phyloP scores from a whole-genome alignment of 2,888 invertebrate genomes.

The Heteromyza rotundicornis region DNA sequence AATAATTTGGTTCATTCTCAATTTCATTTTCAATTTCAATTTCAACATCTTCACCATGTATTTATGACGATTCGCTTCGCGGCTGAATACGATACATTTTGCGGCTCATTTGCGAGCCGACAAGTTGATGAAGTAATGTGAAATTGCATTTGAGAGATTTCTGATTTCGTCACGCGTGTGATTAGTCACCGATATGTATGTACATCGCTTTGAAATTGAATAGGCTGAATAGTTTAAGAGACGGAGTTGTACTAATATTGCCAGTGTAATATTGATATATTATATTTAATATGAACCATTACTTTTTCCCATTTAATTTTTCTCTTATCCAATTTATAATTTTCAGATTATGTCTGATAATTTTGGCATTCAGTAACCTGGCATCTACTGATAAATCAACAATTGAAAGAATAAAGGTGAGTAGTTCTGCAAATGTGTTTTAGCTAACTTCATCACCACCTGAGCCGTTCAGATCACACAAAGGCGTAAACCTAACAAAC shows the following conservation, averaged over 20 bases:
- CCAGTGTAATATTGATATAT: no score
- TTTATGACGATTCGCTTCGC: background rate
- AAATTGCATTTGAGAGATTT: background rate
- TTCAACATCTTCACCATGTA: background rate
- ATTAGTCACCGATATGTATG: background rate
- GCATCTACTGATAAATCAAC: constrained; percentile 49
- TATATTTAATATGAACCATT: no score
- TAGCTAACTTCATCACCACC: no score
- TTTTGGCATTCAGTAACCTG: constrained; percentile 34
- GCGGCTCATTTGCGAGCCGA: constrained; percentile 7
- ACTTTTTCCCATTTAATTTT: no score
- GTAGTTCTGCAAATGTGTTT: no score
- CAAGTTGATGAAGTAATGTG: background rate
- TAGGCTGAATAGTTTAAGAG: no score
- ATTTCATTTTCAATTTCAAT: background rate
- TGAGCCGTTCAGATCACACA: no score
- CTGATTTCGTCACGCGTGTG: background rate
- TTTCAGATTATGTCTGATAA: constrained; percentile 45
- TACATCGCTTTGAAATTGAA: no score
- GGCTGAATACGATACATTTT: background rate
- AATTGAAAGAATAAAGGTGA: constrained; percentile 53
- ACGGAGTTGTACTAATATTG: no score
- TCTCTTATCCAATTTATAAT: no score
- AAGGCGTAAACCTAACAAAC: no score
- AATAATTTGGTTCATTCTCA: background rate